Conservation (phyloP, 2,113 vertebrate genomes). For the Anoura caudifer region DNA sequence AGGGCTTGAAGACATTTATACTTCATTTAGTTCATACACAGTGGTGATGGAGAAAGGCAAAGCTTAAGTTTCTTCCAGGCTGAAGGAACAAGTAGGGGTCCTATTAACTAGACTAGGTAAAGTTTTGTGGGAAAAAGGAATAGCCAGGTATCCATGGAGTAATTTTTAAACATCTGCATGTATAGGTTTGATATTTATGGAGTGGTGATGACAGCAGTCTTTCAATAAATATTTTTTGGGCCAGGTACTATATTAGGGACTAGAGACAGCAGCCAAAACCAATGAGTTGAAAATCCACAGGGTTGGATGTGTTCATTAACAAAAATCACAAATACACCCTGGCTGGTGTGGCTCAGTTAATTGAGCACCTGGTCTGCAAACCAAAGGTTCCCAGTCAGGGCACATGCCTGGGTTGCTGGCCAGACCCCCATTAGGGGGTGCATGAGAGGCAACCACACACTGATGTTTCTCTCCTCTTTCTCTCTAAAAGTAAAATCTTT, state of each 20-base stretch:
- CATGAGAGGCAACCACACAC: too few species aligned
- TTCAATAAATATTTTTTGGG: neutral
- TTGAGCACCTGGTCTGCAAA: too few species aligned
- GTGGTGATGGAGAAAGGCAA: neutral
- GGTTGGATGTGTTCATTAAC: neutral
- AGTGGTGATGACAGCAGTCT: neutral
- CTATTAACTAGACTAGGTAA: neutral
- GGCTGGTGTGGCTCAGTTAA: too few species aligned
- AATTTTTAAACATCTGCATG: neutral
- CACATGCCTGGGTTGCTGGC: too few species aligned
- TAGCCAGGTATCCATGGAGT: neutral
- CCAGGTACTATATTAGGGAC: neutral
- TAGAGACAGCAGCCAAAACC: neutral
- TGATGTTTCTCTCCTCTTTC: too few species aligned
- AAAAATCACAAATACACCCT: neutral
- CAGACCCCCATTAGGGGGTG: too few species aligned
- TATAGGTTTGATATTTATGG: neutral
- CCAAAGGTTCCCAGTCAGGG: too few species aligned
- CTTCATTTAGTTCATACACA: neutral
- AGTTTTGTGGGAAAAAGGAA: neutral
- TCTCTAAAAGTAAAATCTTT: too few species aligned
- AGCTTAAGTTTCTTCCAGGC: neutral
- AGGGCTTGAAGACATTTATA: neutral
- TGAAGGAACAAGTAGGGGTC: neutral
- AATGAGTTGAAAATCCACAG: neutral